These are phyloP conservation scores for Nyctibius grandis DNA, from an alignment of 2,797 vertebrate species.

Conservation along the genomic window DNA sequence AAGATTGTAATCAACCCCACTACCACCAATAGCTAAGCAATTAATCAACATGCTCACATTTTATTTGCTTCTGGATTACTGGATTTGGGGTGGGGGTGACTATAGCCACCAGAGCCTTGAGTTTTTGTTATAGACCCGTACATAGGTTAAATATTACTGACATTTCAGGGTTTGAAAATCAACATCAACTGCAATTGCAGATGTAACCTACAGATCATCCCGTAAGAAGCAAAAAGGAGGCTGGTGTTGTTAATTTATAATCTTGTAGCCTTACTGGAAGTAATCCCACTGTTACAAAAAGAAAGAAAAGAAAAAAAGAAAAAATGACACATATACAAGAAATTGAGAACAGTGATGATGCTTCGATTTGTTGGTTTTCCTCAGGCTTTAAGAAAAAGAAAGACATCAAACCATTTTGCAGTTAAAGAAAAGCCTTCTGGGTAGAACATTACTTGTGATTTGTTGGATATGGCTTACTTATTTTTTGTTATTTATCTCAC, in stretches of 20 bases:
- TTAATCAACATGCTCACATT: too few species aligned
- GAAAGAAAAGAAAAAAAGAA: accelerated
- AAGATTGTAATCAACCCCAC: neutral
- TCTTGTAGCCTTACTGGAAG: neutral
- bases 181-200: neutral
- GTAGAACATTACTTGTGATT: neutral
- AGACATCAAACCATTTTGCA: neutral
- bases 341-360: neutral
- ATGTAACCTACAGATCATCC: neutral
- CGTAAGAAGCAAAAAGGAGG: neutral
- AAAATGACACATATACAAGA: neutral
- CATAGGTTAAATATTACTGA: neutral
- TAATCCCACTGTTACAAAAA: neutral
- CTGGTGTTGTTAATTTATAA: neutral
- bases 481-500: neutral
- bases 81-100: neutral
- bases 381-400: neutral
- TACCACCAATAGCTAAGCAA: accelerated
- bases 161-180: neutral
- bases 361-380: neutral
- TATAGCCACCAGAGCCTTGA: neutral
- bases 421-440: slow-evolving; percentile 13
- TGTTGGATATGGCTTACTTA: neutral
- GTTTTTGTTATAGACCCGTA: accelerated
- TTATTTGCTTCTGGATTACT: neutral